Base-by-base conservation (phyloP, 2,113 vertebrate genomes). In the Cephalopterus ornatus region DNA sequence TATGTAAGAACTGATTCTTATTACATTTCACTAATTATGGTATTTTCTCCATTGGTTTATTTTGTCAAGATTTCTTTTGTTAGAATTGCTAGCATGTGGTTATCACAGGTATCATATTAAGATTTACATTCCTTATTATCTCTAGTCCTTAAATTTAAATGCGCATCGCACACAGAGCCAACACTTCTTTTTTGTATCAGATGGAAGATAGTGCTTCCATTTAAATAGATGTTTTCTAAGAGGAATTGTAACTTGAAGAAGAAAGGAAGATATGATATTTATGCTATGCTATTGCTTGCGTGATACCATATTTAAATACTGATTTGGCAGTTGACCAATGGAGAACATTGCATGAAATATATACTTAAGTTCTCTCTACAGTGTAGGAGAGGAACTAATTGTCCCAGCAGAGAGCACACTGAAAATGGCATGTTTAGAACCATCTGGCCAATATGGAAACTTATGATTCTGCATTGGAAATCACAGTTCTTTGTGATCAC, bases 81-180 rank as follows among this genome's bases (percentile, higher is more conserved):
- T 42, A 47, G 24, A 74, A 22, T 67, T 94, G 11, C 13, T 61
- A 67, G 15, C 5, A 41, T 14, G 14, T 68, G 7, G 24, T 74
- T 42, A 82, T 75, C 33, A 81, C 12, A 35, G 6, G 53, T 81
- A 74, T 53, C 4, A 18, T 39, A 39, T 42, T n/a, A 63, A 76
- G 47, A 62, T 87, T 87, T 73, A n/a, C 8, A 56, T 62, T 80
- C 28, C 5, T 86, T 88, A 6, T 80, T 80, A 44, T 30, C 26
- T 83, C 28, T 74, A 27, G 3, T 63, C 28, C 33, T 78, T 79
- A 66, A 66, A 76, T 66, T 80, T 87, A 84, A 82, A 41, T 62
- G 19, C 2, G 2, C 6, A 32, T 37, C 39, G 28, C 0, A 0
- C 19, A 32, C 3, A 61, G 2, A 73, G 11, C 22, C n/a, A 77